phyloP scores from a whole-genome alignment of 2,113 vertebrate genomes.

The Penelope pileata region DNA sequence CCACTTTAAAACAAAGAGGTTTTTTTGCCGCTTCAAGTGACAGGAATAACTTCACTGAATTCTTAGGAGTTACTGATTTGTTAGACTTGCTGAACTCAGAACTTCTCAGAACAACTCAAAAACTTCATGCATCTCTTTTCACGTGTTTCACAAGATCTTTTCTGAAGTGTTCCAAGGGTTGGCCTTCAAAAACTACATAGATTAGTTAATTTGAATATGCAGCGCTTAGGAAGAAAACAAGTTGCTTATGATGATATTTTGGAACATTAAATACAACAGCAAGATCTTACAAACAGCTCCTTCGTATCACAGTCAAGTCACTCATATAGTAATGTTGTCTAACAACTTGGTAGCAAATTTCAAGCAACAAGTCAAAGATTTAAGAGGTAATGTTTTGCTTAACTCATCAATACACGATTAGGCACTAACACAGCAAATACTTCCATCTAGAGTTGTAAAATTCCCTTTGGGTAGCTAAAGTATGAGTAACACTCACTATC shows the following conservation, averaged over 20 bases:
- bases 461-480: not conserved
- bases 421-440: not conserved
- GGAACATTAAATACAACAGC: not conserved
- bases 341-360: not conserved
- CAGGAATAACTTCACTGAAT: not conserved
- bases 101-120: not conserved
- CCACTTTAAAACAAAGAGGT: not conserved
- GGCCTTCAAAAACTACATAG: not conserved
- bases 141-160: not conserved
- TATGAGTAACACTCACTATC: not conserved
- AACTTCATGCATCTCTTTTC: rapidly evolving
- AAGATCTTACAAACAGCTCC: not conserved
- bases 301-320: not conserved
- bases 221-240: not conserved
- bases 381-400: not conserved
- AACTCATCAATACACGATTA: not conserved
- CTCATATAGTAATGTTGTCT: not conserved
- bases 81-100: not conserved
- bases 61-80: not conserved
- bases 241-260: not conserved
- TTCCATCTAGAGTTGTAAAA: not conserved
- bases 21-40: not conserved
- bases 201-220: not conserved
- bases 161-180: not conserved
- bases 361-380: not conserved